phyloP scores from a whole-genome alignment of 1,140 invertebrate species.

The Drosophila gunungcola region DNA sequence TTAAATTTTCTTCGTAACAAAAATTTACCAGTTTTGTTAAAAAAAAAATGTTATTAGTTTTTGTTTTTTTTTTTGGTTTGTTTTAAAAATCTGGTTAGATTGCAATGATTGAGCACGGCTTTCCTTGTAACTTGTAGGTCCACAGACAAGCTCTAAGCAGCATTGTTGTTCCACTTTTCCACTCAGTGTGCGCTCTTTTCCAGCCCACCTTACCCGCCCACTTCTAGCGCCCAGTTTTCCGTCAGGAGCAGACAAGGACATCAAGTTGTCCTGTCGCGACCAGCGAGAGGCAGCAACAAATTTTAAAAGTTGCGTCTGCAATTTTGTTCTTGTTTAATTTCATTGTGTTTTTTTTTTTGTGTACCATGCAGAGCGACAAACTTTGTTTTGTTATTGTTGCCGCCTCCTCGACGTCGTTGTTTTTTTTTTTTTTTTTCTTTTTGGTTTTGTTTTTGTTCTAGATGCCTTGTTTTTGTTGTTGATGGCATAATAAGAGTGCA shows the following conservation, averaged over 20 bases:
- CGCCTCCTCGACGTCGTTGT: constrained; percentile 27
- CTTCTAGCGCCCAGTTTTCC: constrained; percentile 3
- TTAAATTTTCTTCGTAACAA: too few relatives aligned
- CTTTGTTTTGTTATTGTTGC: constrained; percentile 58
- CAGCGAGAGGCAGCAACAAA: constrained; percentile 36
- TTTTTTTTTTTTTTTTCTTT: background rate
- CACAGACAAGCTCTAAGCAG: constrained; percentile 21
- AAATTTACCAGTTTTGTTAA: too few relatives aligned
- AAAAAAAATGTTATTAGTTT: too few relatives aligned
- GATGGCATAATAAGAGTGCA: constrained; percentile 78
- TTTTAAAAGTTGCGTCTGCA: constrained; percentile 51
- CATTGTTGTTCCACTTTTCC: constrained; percentile 34
- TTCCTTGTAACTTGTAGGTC: background rate
- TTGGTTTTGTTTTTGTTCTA: constrained; percentile 34
- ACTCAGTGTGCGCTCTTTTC: constrained; percentile 11
- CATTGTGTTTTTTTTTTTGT: constrained; percentile 18
- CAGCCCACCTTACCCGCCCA: background rate
- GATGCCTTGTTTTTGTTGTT: constrained; percentile 72
- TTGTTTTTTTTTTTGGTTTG: background rate
- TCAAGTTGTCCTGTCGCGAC: constrained; percentile 50
- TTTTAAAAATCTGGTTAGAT: background rate
- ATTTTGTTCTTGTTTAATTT: constrained; percentile 41
- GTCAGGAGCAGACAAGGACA: constrained; percentile 52
- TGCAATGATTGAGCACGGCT: constrained; percentile 5
- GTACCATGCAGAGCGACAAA: constrained; percentile 52